Percentiles rank a stretch among this genome's conserved stretches.
Conservation (phyloP, 2,113 vertebrate species). For the Mustelus asterias region DNA sequence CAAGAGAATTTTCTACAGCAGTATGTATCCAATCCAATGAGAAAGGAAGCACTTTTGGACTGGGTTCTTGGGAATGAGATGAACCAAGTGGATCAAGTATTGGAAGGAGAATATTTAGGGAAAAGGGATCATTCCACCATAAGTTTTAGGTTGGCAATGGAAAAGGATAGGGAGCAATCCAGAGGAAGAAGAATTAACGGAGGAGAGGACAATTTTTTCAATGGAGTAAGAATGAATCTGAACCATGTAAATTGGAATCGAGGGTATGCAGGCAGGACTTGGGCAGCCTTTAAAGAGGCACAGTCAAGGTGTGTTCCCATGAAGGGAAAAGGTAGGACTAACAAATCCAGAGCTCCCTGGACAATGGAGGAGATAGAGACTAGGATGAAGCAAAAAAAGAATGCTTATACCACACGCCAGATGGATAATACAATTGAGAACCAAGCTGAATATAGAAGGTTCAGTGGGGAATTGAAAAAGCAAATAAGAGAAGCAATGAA, state of each 20-base stretch:
- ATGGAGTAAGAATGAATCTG: not conserved
- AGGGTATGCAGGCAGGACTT: not conserved
- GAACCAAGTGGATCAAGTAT: not conserved
- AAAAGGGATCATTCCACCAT: not conserved
- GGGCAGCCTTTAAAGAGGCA: not conserved
- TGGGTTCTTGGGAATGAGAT: not conserved
- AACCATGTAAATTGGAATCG: not conserved
- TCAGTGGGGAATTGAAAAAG: not conserved
- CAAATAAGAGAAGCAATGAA: not conserved
- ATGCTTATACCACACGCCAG: no score
- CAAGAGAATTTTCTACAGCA: not conserved
- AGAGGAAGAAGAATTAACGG: not conserved
- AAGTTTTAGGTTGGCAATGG: not conserved
- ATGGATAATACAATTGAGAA: not conserved
- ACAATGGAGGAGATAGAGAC: not conserved
- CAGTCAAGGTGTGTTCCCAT: not conserved
- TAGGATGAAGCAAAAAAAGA: not conserved
- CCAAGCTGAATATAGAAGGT: not conserved
- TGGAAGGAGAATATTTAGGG: not conserved
- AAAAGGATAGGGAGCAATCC: not conserved
- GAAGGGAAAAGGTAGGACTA: not conserved
- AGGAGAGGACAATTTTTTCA: not conserved
- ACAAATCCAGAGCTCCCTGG: not conserved
- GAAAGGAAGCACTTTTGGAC: not conserved
- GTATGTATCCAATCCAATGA: not conserved